phyloP scores from a whole-genome alignment of 2,888 invertebrate genomes.

The Itoplectis maculator region DNA sequence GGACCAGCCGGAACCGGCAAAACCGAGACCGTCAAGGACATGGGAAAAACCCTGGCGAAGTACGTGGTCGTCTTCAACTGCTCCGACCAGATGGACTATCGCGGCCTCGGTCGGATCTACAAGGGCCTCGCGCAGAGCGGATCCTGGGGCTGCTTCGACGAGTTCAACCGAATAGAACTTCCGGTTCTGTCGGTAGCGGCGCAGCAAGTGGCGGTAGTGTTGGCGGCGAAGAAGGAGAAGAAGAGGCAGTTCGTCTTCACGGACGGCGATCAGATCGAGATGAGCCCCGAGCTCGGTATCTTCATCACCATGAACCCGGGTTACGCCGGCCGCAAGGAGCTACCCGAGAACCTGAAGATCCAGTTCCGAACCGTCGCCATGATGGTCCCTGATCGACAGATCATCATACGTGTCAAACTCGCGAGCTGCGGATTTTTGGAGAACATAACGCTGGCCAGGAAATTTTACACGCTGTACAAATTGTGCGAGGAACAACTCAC shows the following conservation, averaged over 20 bases:
- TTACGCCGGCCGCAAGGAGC: slow-evolving; percentile 97
- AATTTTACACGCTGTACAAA: slow-evolving; percentile 98
- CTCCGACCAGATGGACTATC: slow-evolving; percentile 99
- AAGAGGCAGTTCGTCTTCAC: slow-evolving; percentile 96
- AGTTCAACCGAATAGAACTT: slow-evolving; percentile 97
- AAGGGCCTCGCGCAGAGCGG: slow-evolving; percentile 98
- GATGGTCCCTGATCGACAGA: slow-evolving; percentile 99
- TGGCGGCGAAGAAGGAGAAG: slow-evolving; percentile 97
- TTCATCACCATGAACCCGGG: slow-evolving; percentile 99
- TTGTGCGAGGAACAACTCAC: slow-evolving; percentile 98
- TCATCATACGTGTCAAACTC: slow-evolving; percentile 97
- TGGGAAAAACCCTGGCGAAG: slow-evolving; percentile 98
- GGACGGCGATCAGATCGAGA: slow-evolving; percentile 95
- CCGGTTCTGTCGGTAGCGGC: slow-evolving; percentile 98
- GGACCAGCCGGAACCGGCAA: slow-evolving; percentile 99
- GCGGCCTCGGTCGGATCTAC: slow-evolving; percentile 97
- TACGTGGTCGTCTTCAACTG: slow-evolving; percentile 99
- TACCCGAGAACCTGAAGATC: slow-evolving; percentile 98
- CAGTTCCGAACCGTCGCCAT: slow-evolving; percentile 99
- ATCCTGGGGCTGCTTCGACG: slow-evolving; percentile 99
- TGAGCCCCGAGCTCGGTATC: slow-evolving; percentile 98
- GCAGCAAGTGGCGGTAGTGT: slow-evolving; percentile 97
- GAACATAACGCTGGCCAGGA: slow-evolving; percentile 96
- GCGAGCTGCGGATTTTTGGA: slow-evolving; percentile 98
- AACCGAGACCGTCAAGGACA: slow-evolving; percentile 99